These are phyloP conservation scores for Lithobates pipiens DNA, from an alignment of 2,797 vertebrate species.

Conservation along the genomic window DNA sequence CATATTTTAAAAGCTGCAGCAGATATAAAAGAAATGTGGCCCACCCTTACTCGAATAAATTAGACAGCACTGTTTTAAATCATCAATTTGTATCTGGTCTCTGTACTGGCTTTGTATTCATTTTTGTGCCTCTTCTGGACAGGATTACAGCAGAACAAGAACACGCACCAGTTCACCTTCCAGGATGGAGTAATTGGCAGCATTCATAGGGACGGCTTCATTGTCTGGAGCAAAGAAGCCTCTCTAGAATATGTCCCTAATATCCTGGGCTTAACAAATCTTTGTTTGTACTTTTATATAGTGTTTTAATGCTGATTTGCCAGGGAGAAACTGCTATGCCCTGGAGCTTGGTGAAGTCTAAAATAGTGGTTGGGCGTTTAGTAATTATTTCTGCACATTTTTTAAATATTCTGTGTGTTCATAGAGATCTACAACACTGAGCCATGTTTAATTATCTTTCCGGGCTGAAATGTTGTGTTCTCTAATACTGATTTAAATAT, in stretches of 20 bases:
- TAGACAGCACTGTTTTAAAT: slow-evolving; percentile 12
- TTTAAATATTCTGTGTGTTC: too few species aligned
- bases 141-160: background rate
- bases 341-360: too few species aligned
- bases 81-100: slow-evolving; percentile 17
- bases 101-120: slow-evolving; percentile 6
- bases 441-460: too few species aligned
- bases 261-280: background rate
- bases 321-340: too few species aligned
- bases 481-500: too few species aligned
- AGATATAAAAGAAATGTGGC: background rate
- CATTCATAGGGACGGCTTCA: background rate
- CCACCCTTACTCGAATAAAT: background rate
- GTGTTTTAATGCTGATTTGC: too few species aligned
- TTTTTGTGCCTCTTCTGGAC: slow-evolving; percentile 13
- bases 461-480: too few species aligned
- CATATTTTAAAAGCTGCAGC: background rate
- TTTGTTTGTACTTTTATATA: too few species aligned
- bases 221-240: background rate
- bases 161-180: background rate
- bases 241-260: background rate
- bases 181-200: background rate
- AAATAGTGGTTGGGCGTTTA: too few species aligned
- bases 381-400: too few species aligned
- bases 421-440: too few species aligned